Base-by-base conservation (phyloP, 1,140 invertebrate species). In the Mya arenaria region DNA sequence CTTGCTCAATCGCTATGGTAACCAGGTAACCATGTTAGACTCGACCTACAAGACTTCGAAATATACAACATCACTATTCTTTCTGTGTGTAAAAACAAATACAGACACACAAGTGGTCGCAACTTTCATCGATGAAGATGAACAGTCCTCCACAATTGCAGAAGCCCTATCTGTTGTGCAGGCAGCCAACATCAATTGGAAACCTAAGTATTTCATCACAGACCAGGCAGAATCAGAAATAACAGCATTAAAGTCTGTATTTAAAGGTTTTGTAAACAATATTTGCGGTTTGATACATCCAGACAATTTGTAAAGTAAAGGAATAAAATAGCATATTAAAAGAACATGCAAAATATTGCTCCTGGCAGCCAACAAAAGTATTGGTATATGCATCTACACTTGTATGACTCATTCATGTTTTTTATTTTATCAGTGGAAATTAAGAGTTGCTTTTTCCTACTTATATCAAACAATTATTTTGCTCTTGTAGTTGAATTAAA, bases 221-320 rank as follows among this genome's bases (percentile, higher is more conserved):
- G 68, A 71, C 48, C 52, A 13, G n/a, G 41, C 8, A 13, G 34
- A 52, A 6, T n/a, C 39, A n/a, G 68, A 71, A 71, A 71, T 71
- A 15, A 4, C 6, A 2, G 68, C 68, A 15, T 48, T 71, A n/a
- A 44, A 71, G 28, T 10, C 44, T 4, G 19, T 30, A 17, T 71
- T 71, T 30, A 4, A 3, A 66, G 63, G 63, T 66, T 48, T 48
- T n/a, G n/a, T n/a, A n/a, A n/a, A n/a, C n/a, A n/a, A n/a, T n/a
- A n/a, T n/a, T n/a, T n/a, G n/a, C n/a, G n/a, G n/a, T n/a, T n/a
- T n/a, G n/a, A n/a, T n/a, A n/a, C n/a, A n/a, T n/a, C n/a, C n/a
- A n/a, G n/a, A n/a, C n/a, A n/a, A n/a, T n/a, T n/a, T n/a, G n/a
- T n/a, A n/a, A n/a, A n/a, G n/a, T n/a, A n/a, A n/a, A n/a, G n/a